Percentiles rank a stretch among this genome's conserved stretches.
phyloP scores from a whole-genome alignment of 2,888 invertebrate species.

The Hesperia comma region DNA sequence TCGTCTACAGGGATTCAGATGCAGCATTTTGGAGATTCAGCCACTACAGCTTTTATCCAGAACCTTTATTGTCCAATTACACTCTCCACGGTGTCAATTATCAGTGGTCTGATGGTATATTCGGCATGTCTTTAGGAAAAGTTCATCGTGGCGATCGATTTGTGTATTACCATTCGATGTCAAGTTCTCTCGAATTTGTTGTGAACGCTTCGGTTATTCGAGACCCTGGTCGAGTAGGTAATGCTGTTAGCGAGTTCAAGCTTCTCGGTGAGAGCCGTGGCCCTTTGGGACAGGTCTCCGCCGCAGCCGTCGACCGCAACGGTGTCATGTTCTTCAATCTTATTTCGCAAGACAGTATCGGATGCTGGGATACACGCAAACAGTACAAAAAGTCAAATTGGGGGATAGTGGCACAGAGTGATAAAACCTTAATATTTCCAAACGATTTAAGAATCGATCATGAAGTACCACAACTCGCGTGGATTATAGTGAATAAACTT shows the following conservation, averaged over 20 bases:
- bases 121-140: constrained; percentile 89
- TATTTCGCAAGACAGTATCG: constrained; percentile 90
- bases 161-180: constrained; percentile 92
- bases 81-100: constrained; percentile 90
- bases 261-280: constrained; percentile 83
- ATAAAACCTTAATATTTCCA: constrained; percentile 88
- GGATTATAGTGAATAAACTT: constrained; percentile 90
- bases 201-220: constrained; percentile 88
- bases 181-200: constrained; percentile 90
- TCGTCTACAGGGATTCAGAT: constrained; percentile 85
- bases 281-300: constrained; percentile 87
- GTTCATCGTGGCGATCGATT: constrained; percentile 84
- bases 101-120: constrained; percentile 92
- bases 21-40: constrained; percentile 86
- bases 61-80: constrained; percentile 89
- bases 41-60: constrained; percentile 89
- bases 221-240: constrained; percentile 80
- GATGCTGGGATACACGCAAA: constrained; percentile 93
- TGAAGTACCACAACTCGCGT: constrained; percentile 87
- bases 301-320: constrained; percentile 88
- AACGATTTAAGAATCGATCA: constrained; percentile 92
- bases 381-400: constrained; percentile 87
- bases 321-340: constrained; percentile 93
- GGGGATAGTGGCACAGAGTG: constrained; percentile 85
- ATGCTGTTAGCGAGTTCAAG: constrained; percentile 69